These are phyloP conservation scores for Myotis daubentonii DNA, from an alignment of 2,797 vertebrate genomes.

Conservation along the genomic window DNA sequence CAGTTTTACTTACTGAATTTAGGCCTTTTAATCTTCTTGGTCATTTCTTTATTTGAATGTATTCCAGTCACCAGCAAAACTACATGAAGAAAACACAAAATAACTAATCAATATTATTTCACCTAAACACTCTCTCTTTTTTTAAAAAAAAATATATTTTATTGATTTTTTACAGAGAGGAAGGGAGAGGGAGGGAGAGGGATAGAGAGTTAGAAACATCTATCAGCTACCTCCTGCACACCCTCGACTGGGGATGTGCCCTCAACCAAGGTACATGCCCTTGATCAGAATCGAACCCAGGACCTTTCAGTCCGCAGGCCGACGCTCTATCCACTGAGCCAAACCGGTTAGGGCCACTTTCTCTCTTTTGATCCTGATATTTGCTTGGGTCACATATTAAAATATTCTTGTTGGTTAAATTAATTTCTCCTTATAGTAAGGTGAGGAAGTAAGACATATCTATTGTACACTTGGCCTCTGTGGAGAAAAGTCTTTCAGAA, in stretches of 20 bases:
- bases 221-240: too few relatives aligned
- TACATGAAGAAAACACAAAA: constrained; percentile 81
- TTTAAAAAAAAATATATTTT: not conserved
- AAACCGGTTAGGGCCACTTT: not conserved
- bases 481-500: not conserved
- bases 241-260: too few relatives aligned
- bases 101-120: constrained; percentile 22
- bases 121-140: not conserved
- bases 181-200: too few relatives aligned
- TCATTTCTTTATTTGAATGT: constrained; percentile 89
- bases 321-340: too few relatives aligned
- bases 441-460: not conserved
- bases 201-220: too few relatives aligned
- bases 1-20: constrained; percentile 91
- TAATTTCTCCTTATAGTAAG: not conserved
- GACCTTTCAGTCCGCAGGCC: too few relatives aligned
- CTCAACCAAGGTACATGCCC: too few relatives aligned
- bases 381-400: not conserved
- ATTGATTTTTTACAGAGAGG: too few relatives aligned
- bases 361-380: not conserved
- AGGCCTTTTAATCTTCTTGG: constrained; percentile 92
- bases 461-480: not conserved
- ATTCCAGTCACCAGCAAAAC: constrained; percentile 89
- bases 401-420: not conserved
- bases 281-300: too few relatives aligned